phyloP scores from a whole-genome alignment of 2,113 vertebrate species.

The Taurulus bubalis region DNA sequence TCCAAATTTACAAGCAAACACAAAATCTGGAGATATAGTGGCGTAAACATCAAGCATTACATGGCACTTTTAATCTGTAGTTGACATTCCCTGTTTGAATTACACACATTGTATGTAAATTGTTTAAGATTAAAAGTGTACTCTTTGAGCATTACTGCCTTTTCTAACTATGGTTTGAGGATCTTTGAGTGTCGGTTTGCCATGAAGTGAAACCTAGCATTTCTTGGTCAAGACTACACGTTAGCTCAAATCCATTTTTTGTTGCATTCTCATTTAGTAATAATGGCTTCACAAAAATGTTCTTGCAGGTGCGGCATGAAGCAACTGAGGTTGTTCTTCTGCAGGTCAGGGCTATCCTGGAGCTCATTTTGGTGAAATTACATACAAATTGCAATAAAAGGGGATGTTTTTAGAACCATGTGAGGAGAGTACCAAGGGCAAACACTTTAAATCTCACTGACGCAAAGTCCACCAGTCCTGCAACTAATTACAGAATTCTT shows the following conservation, averaged over 20 bases:
- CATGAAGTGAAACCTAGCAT: background rate
- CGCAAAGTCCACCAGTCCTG: background rate
- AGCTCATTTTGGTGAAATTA: background rate
- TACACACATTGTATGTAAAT: background rate
- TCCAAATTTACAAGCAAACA: slow-evolving; percentile 20
- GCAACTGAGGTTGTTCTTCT: background rate
- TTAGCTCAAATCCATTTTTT: background rate
- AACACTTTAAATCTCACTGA: background rate
- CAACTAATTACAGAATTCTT: slow-evolving; percentile 1
- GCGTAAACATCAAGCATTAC: background rate
- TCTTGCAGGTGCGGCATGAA: background rate
- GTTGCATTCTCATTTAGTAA: background rate
- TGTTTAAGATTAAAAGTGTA: background rate
- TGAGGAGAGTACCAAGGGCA: background rate
- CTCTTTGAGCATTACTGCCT: background rate
- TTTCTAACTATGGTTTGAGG: no score
- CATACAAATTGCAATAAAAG: background rate
- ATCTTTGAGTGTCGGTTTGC: background rate
- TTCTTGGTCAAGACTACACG: background rate
- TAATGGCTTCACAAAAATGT: background rate
- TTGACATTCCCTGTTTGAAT: background rate
- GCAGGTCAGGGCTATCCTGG: background rate
- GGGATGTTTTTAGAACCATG: background rate
- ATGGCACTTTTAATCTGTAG: background rate
- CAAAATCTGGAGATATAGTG: background rate